These are phyloP conservation scores for Sminthopsis crassicaudata DNA, from an alignment of 2,113 vertebrate species.

Conservation along the genomic window DNA sequence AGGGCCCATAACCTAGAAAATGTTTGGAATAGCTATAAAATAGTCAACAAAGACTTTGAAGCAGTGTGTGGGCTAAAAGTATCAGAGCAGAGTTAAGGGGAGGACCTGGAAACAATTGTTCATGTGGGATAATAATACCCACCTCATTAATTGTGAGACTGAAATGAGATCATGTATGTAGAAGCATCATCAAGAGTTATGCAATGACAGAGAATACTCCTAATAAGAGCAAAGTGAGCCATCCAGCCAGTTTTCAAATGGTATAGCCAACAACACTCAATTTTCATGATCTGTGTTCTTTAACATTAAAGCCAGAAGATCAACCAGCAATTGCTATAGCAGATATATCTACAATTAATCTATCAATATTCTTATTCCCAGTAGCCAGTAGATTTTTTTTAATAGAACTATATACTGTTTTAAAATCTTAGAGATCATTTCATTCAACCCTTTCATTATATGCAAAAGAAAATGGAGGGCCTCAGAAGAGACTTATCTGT, in stretches of 20 bases:
- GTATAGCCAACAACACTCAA: background rate
- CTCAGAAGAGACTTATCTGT: background rate
- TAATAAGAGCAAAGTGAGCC: background rate
- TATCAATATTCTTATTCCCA: background rate
- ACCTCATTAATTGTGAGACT: background rate
- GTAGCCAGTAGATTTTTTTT: background rate
- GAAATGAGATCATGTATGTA: background rate
- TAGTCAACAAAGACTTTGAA: background rate
- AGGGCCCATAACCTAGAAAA: background rate
- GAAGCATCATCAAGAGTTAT: background rate
- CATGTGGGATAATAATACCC: background rate
- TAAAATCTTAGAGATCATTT: background rate
- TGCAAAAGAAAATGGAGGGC: background rate
- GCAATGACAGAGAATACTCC: background rate
- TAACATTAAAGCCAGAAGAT: background rate
- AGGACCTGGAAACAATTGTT: background rate
- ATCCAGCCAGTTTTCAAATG: background rate
- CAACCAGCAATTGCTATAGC: background rate
- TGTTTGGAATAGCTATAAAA: background rate
- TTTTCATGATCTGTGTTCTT: background rate
- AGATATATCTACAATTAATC: background rate
- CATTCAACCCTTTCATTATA: background rate
- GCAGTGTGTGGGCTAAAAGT: background rate
- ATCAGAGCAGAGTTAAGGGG: background rate
- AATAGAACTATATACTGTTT: background rate